A percentile compares a stretch with the other conserved stretches of the same genome.
phyloP scores from a whole-genome alignment of 2,888 invertebrate species.

The Brachypterus glaber region DNA sequence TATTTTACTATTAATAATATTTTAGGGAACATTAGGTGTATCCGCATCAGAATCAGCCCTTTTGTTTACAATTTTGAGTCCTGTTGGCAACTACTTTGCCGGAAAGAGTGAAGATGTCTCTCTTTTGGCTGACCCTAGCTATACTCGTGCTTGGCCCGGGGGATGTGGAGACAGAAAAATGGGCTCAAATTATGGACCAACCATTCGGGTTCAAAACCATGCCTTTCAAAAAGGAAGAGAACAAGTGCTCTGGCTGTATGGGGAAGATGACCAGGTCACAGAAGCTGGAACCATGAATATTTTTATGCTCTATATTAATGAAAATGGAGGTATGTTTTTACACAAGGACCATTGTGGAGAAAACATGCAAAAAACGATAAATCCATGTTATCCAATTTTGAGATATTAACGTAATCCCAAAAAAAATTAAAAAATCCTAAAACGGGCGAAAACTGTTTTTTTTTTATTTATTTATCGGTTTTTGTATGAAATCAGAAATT shows the following conservation, averaged over 20 bases:
- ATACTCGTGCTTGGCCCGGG: constrained; percentile 81
- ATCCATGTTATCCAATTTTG: no score
- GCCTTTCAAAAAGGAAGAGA: constrained; percentile 70
- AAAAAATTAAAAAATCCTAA: no score
- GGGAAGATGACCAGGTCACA: constrained; percentile 84
- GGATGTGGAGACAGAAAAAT: constrained; percentile 93
- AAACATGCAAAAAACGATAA: no score
- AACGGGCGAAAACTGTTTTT: no score
- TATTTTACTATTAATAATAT: no score
- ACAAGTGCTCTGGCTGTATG: constrained; percentile 94
- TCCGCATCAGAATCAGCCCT: constrained; percentile 78
- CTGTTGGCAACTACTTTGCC: constrained; percentile 89
- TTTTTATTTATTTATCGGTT: no score
- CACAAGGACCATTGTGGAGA: no score
- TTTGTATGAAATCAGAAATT: no score
- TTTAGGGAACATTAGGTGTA: constrained; percentile 87
- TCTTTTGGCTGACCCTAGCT: constrained; percentile 84
- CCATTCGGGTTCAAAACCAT: constrained; percentile 73
- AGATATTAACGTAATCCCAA: no score
- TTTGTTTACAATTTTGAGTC: constrained; percentile 83
- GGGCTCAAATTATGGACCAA: constrained; percentile 89
- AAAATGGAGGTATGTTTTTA: constrained; percentile 83
- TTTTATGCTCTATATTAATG: constrained; percentile 79
- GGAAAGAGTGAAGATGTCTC: constrained; percentile 57
- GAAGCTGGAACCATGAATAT: constrained; percentile 99